Conservation (phyloP, 2,113 vertebrate species). For the Mormyrus lacerda region DNA sequence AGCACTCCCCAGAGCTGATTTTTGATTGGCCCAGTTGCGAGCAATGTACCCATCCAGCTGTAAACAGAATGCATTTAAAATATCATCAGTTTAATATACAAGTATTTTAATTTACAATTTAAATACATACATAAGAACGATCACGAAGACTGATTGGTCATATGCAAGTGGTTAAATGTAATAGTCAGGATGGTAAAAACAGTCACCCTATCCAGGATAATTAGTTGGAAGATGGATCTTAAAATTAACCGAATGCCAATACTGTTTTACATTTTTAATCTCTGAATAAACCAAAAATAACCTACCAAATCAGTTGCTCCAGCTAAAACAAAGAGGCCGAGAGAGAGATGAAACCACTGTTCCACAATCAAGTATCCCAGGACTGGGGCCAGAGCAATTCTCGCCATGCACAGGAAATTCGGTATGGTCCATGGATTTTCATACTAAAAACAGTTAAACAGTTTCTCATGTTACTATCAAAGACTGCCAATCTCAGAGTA, state of each 20-base stretch:
- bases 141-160: neutral
- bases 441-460: slow-evolving; percentile 60
- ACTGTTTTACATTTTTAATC: neutral
- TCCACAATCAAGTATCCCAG: slow-evolving; percentile 85
- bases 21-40: slow-evolving; percentile 91
- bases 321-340: slow-evolving; percentile 83
- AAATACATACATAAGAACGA: neutral
- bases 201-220: neutral
- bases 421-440: slow-evolving; percentile 98
- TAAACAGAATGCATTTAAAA: slow-evolving; percentile 36
- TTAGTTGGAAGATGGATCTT: neutral
- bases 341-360: slow-evolving; percentile 79
- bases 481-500: neutral
- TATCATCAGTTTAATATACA: neutral
- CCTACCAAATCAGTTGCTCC: slow-evolving; percentile 91
- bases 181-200: neutral
- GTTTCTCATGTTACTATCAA: neutral
- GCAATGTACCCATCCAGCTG: slow-evolving; percentile 96
- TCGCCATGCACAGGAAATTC: slow-evolving; percentile 84
- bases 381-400: slow-evolving; percentile 82
- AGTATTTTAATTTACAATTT: neutral
- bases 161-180: neutral
- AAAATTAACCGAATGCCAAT: neutral
- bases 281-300: slow-evolving; percentile 14
- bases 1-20: slow-evolving; percentile 92